These are phyloP conservation scores for Caenorhabditis panamensis DNA, from an alignment of 2,888 invertebrate species.

Conservation along the genomic window DNA sequence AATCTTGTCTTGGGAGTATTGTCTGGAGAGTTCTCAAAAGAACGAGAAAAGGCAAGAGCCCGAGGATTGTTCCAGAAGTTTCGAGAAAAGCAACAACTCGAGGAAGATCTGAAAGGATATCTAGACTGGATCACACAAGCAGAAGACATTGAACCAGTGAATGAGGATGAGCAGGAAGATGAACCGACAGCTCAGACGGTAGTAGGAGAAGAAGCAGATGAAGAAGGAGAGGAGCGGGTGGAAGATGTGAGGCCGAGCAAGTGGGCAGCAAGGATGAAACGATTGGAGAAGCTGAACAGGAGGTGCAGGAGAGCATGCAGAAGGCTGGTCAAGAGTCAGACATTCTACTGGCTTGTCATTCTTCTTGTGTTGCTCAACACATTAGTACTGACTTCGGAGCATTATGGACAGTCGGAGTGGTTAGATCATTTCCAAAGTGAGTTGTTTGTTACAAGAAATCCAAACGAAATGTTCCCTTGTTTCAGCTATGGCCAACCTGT, in stretches of 20 bases:
- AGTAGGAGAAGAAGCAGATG: constrained; percentile 86
- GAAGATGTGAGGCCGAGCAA: constrained; percentile 87
- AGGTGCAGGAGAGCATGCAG: constrained; percentile 83
- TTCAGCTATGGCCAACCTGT: constrained; percentile 96
- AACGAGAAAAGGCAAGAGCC: constrained; percentile 98
- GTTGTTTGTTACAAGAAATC: constrained; percentile 13
- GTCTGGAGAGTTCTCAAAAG: constrained; percentile 99
- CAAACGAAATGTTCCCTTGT: constrained; percentile 84
- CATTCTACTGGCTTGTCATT: constrained; percentile 99
- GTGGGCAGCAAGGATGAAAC: constrained; percentile 68
- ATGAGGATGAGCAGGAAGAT: constrained; percentile 94
- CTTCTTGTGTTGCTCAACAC: constrained; percentile 99
- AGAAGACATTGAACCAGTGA: constrained; percentile 99
- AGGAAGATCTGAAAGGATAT: constrained; percentile 96
- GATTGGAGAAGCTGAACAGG: constrained; percentile 85
- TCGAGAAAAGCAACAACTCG: constrained; percentile 96
- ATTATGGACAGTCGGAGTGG: constrained; percentile 95
- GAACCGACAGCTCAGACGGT: constrained; percentile 80
- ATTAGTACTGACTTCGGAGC: constrained; percentile 97
- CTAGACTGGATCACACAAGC: constrained; percentile 99
- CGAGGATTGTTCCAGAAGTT: constrained; percentile 98
- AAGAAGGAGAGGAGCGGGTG: constrained; percentile 94
- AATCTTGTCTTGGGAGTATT: constrained; percentile 99
- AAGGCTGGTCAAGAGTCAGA: constrained; percentile 92
- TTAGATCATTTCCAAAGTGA: constrained; percentile 95